Percentiles rank a stretch among this genome's conserved stretches.
Evolutionary conservation across 2,888 invertebrate genomes (phyloP).

Genomic region (Leptogaster cylindrica): DNA sequence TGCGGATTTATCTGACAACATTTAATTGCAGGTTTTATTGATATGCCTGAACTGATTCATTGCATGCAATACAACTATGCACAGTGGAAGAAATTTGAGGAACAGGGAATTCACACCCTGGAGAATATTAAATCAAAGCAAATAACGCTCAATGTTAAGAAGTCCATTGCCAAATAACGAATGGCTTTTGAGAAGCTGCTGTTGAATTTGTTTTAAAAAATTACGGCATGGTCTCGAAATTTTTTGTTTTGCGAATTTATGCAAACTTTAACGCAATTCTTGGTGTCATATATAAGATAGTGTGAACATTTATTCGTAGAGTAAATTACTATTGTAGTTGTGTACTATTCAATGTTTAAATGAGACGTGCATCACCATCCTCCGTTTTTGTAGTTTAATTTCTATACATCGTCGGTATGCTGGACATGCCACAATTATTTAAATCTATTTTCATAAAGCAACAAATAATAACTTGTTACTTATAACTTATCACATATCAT

Average conservation of each 20-base stretch:
- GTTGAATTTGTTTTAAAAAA: conserved; percentile 43
- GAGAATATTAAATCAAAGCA: conserved; percentile 69
- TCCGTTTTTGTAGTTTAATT: conserved; percentile 9
- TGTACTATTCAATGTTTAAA: conserved; percentile 12
- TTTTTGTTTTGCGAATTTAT: not conserved
- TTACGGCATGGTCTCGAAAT: not conserved
- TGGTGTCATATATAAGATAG: conserved; percentile 29
- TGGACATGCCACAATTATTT: conserved; percentile 42
- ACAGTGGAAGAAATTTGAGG: conserved; percentile 88
- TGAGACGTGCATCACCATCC: not conserved
- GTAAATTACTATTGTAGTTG: conserved; percentile 8
- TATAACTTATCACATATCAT: conserved; percentile 36
- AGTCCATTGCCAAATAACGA: conserved; percentile 59
- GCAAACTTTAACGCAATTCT: conserved; percentile 5
- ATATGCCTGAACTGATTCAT: conserved; percentile 87
- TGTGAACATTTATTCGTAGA: not conserved
- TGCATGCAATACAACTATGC: conserved; percentile 86
- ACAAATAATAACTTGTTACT: conserved; percentile 1
- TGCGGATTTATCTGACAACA: not conserved
- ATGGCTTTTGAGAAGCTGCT: conserved; percentile 59
- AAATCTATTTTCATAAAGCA: conserved; percentile 2
- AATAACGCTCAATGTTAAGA: conserved; percentile 55
- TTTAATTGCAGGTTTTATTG: conserved; percentile 76
- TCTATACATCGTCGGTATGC: conserved; percentile 38
- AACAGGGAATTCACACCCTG: conserved; percentile 75